Evolutionary conservation across 2,797 vertebrate species (phyloP), one percentile per base, ranked within the genome.

Genomic region (Pangasius larnaudii): DNA sequence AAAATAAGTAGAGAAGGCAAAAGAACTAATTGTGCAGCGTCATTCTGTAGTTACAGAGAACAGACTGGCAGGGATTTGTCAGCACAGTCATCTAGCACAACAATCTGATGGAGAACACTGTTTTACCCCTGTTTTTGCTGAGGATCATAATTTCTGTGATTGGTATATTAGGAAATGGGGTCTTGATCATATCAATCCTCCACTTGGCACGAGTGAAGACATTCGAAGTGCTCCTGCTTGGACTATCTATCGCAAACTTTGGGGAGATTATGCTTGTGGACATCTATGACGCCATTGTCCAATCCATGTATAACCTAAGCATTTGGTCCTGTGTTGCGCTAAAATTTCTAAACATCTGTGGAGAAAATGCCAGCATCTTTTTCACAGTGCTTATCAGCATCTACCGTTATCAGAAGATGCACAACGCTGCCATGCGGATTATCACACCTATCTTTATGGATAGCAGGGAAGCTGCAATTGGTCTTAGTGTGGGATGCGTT

Each of bases 391-490:
- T 97, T 83, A 96, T 96, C 88, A 93, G 94, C 87, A 61, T 95
- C 84, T 97, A 92, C 89, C 95, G 95, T 65, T 96, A 95, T 89
- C 95, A 95, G 92, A 97, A 97, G 92, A 90, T 97, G 33, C 92
- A 91, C 53, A 93, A 95, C 0, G 91, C 90, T 2, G 30, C 82
- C 14, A 92, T 80, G 7, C 91, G 93, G n/a, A 93, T 71, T 79
- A 94, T 91, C 65, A 69, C 92, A 6, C 92, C 93, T 0, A 92
- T 95, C 71, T 89, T 88, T 82, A 90, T 96, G 92, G 96, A 97
- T 91, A 91, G 86, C 87, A 27, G 91, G 24, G 61, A 89, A 18
- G 85, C 86, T 0, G 95, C 95, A 0, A 61, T 90, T 87, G 80
- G 67, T 39, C 18, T 94, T 69, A 93, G 91, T 0, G 89, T 90